Conservation (phyloP, 2,113 vertebrate genomes). For the Lagopus muta region DNA sequence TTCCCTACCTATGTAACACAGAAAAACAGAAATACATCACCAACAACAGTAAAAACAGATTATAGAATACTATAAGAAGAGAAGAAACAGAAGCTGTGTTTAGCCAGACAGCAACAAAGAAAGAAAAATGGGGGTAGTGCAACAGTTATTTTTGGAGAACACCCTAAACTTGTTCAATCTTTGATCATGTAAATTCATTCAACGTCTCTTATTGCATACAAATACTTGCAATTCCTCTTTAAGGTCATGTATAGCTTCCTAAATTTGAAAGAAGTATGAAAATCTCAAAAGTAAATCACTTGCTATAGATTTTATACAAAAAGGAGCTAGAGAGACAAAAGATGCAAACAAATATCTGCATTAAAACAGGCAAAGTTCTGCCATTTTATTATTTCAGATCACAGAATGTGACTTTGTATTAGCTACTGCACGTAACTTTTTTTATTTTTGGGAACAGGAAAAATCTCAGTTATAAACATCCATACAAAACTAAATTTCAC, state of each 20-base stretch:
- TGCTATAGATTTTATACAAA: background rate
- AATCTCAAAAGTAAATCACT: background rate
- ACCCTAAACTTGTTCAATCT: background rate
- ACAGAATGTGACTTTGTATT: background rate
- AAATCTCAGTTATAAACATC: background rate
- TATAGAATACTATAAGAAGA: rapidly evolving
- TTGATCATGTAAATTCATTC: background rate
- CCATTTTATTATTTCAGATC: background rate
- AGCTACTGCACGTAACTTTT: background rate
- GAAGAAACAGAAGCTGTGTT: background rate
- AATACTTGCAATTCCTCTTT: background rate
- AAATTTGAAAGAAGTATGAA: background rate
- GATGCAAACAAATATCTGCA: background rate
- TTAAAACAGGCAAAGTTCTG: background rate
- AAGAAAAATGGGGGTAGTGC: background rate
- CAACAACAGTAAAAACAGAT: background rate
- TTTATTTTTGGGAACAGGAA: background rate
- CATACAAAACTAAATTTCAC: background rate
- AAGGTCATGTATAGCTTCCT: background rate
- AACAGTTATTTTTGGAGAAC: background rate
- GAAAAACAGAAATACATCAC: slow-evolving; percentile 32
- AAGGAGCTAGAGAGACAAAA: background rate
- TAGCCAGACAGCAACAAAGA: background rate
- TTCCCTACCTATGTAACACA: slow-evolving; percentile 73
- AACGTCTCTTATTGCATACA: background rate